These are phyloP conservation scores for Noctua pronuba DNA, from an alignment of 2,888 invertebrate species.

Conservation along the genomic window DNA sequence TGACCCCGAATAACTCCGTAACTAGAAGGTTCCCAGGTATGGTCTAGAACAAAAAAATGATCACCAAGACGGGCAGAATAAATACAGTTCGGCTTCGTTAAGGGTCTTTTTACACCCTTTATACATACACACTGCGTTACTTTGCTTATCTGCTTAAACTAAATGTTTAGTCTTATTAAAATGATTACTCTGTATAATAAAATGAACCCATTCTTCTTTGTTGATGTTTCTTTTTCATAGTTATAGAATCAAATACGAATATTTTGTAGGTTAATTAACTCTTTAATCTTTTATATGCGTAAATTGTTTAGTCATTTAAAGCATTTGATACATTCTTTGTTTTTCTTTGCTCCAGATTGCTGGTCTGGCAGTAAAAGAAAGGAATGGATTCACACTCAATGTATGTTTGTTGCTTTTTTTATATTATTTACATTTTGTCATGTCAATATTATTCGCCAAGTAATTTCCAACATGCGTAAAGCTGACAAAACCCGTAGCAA, in stretches of 20 bases:
- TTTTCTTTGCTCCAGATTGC: conserved; percentile 64
- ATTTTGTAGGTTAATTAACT: background rate
- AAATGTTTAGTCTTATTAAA: background rate
- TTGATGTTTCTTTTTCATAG: background rate
- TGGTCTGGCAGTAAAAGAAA: conserved; percentile 63
- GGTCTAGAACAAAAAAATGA: too few species aligned
- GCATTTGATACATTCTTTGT: conserved; percentile 47
- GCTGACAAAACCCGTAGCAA: conserved; percentile 74
- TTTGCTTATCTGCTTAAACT: background rate
- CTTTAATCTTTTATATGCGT: background rate
- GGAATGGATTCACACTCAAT: conserved; percentile 60
- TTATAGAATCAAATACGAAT: background rate
- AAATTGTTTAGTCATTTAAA: background rate
- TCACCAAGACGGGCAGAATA: too few species aligned
- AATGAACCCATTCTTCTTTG: background rate
- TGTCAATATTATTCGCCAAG: conserved; percentile 48
- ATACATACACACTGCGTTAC: too few species aligned
- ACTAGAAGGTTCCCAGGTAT: too few species aligned
- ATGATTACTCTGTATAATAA: background rate
- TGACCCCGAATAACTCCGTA: too few species aligned
- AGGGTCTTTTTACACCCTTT: too few species aligned
- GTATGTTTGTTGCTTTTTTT: conserved; percentile 52
- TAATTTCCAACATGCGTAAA: conserved; percentile 70
- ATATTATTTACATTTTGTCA: conserved; percentile 30
- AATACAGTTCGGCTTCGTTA: too few species aligned